A percentile compares a stretch with the other conserved stretches of the same genome.
Evolutionary conservation across 2,113 vertebrate species (phyloP).

Genomic region (Phodopus roborovskii): DNA sequence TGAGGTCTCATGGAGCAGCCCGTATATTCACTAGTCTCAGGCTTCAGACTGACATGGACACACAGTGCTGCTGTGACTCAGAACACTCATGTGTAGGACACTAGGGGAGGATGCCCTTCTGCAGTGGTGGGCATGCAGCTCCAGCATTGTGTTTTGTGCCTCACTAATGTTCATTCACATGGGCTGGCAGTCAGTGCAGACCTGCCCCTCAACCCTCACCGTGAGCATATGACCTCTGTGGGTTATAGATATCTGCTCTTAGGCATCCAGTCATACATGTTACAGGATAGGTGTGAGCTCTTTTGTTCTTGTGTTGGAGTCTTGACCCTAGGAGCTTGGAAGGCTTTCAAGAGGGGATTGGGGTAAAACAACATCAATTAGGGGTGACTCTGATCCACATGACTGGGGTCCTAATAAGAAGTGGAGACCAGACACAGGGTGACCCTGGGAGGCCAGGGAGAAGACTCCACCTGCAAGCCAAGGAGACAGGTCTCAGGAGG

Average conservation of each 20-base stretch:
- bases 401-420: background rate
- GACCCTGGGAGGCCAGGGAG: background rate
- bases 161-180: rapidly evolving
- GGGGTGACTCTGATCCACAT: background rate
- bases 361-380: background rate
- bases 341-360: background rate
- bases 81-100: background rate
- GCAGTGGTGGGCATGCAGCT: rapidly evolving
- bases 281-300: background rate
- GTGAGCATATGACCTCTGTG: rapidly evolving
- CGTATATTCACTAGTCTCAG: rapidly evolving
- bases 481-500: background rate
- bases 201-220: rapidly evolving
- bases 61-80: rapidly evolving
- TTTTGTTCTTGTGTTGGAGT: too few relatives aligned
- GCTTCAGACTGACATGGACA: background rate
- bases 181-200: too few relatives aligned
- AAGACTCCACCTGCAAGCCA: background rate
- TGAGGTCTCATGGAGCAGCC: background rate
- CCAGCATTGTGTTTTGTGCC: background rate
- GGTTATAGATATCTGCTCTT: too few relatives aligned
- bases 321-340: background rate
- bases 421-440: background rate
- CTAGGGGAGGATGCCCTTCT: rapidly evolving
- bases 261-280: background rate